Percentiles rank a stretch among this genome's conserved stretches.
These are phyloP conservation scores for Acanthosepion pharaonis DNA, from an alignment of 2,888 invertebrate genomes.

Conservation along the genomic window DNA sequence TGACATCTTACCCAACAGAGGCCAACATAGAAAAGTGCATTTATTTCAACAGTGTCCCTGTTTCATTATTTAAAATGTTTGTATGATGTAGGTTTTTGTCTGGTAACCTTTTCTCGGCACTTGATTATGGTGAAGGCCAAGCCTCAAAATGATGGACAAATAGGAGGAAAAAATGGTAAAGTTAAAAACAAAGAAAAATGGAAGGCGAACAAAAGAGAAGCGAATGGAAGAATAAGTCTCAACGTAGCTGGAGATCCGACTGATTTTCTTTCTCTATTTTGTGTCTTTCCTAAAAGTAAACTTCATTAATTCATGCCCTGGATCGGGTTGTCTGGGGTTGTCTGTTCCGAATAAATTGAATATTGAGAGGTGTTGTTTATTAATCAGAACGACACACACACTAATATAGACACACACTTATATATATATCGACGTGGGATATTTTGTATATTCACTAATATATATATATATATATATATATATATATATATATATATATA, in stretches of 20 bases:
- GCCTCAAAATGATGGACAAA: neutral
- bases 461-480: too few relatives aligned
- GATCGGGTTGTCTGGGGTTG: neutral
- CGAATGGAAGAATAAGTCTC: neutral
- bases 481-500: too few relatives aligned
- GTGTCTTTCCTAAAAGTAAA: conserved; percentile 4
- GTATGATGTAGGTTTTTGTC: neutral
- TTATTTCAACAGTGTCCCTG: too few relatives aligned
- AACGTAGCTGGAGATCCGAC: neutral
- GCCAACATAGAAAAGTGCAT: too few relatives aligned
- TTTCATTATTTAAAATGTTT: too few relatives aligned
- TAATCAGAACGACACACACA: neutral
- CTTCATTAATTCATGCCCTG: conserved; percentile 15
- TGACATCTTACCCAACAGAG: too few relatives aligned
- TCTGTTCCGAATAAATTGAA: neutral
- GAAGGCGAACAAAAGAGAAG: neutral
- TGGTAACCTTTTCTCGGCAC: neutral
- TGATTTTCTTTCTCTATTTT: neutral
- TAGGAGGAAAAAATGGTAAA: neutral
- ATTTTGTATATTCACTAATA: too few relatives aligned
- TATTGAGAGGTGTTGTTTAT: conserved; percentile 15
- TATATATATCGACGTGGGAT: too few relatives aligned
- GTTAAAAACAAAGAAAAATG: neutral
- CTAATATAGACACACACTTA: too few relatives aligned
- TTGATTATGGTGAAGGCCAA: neutral